Base-by-base conservation (phyloP, 2,797 vertebrate species). In the Chelidonichthys spinosus region DNA sequence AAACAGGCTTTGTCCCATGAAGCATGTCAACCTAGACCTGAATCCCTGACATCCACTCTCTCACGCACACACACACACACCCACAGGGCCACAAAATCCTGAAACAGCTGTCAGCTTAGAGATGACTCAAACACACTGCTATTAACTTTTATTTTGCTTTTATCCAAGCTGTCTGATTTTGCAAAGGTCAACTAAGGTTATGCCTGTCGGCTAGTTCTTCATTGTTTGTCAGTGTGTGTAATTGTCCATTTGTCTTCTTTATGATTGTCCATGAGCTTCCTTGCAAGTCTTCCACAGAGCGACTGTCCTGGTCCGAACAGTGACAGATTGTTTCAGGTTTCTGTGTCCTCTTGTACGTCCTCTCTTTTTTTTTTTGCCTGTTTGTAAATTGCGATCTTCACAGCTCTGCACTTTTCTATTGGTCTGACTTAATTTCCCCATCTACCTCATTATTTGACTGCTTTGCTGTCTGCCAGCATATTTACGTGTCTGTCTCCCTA, bases 401-500 rank as follows among this genome's bases (percentile, higher is more conserved):
- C 37, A 72, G 54, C 63, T 64, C 52, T 72, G 69, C 62, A 62
- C 52, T 46, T 25, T 61, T 73, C 43, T 70, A 47, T 76, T 72
- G 53, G 63, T 39, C 61, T 6, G 56, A 73, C 70, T 88, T 69
- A 49, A 75, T 86, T 80, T 75, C 85, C 59, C 39, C 47, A 14
- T 62, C 58, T 37, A 49, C 43, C 56, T 79, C 56, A 78, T 85
- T 84, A 84, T 83, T 69, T 43, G 32, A 55, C 60, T 36, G 2
- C 17, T 72, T 82, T 61, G 74, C 44, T 78, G 35, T 43, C 70
- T 71, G 73, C 55, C 63, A 62, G 72, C 69, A 82, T 79, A 83
- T 91, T 85, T 80, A 81, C 78, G 78, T 33, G 61, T 69, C 59
- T 43, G 56, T 70, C 67, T 75, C 63, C 61, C 58, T 54, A 65